Conservation (phyloP, 2,797 vertebrate species). For the Ceyx erithaca region DNA sequence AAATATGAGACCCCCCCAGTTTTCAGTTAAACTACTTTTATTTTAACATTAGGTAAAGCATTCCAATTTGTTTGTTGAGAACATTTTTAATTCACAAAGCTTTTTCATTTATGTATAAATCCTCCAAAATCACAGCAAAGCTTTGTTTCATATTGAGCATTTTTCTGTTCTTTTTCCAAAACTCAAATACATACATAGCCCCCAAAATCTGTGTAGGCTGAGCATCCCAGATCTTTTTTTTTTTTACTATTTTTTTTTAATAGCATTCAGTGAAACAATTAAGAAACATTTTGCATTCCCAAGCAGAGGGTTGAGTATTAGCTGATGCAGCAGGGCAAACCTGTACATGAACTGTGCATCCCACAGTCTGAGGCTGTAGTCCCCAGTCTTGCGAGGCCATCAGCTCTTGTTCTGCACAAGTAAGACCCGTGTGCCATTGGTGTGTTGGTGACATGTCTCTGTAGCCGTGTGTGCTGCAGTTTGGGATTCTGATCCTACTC, state of each 20-base stretch:
- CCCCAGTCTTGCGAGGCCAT: not conserved
- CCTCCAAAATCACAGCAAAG: not conserved
- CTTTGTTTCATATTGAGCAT: not conserved
- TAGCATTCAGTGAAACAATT: not conserved
- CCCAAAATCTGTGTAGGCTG: not conserved
- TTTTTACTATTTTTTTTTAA: no score
- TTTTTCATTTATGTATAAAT: not conserved
- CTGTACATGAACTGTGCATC: accelerated
- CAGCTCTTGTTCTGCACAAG: not conserved
- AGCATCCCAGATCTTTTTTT: accelerated
- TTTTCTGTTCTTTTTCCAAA: not conserved
- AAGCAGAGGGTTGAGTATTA: not conserved
- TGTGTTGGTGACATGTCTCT: accelerated
- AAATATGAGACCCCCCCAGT: not conserved
- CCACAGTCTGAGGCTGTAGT: not conserved
- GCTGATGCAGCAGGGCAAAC: not conserved
- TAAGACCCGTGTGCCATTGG: accelerated
- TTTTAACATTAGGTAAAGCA: not conserved
- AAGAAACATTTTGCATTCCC: not conserved
- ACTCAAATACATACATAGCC: not conserved
- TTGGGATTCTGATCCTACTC: not conserved
- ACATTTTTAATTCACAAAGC: not conserved
- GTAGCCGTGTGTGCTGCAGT: accelerated
- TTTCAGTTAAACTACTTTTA: not conserved
- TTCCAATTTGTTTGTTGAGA: not conserved